phyloP scores from a whole-genome alignment of 2,888 invertebrate genomes.

The Drosophila falleni region DNA sequence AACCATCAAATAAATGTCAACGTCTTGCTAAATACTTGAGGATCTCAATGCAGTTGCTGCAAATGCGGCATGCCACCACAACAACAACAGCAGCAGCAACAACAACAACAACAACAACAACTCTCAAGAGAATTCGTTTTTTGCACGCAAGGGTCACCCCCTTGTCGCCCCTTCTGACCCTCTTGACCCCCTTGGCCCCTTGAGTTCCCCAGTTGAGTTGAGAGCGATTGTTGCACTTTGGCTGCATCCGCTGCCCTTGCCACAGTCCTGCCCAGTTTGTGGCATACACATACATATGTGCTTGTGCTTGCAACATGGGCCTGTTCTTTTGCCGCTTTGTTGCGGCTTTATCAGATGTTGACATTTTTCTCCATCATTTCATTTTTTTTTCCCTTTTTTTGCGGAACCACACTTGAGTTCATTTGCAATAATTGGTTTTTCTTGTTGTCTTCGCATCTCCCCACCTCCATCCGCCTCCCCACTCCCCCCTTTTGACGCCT shows the following conservation, averaged over 20 bases:
- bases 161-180: slow-evolving; percentile 24
- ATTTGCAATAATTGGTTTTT: slow-evolving; percentile 84
- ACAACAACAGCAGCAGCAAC: not conserved
- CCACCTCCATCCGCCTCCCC: not conserved
- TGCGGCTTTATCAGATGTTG: slow-evolving; percentile 79
- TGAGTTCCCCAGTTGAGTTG: slow-evolving; percentile 13
- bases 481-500: not conserved
- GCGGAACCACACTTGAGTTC: slow-evolving; percentile 84
- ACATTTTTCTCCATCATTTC: slow-evolving; percentile 60
- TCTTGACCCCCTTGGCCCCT: not conserved
- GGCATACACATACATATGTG: slow-evolving; percentile 8
- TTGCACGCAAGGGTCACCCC: slow-evolving; percentile 56
- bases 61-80: slow-evolving; percentile 42
- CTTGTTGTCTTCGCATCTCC: slow-evolving; percentile 70
- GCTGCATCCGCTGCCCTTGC: slow-evolving; percentile 62
- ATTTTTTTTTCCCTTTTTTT: slow-evolving; percentile 31
- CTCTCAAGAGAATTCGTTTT: slow-evolving; percentile 36
- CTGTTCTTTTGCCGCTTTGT: slow-evolving; percentile 23
- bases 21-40: slow-evolving; percentile 75
- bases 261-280: slow-evolving; percentile 22
- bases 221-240: slow-evolving; percentile 72
- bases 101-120: slow-evolving; percentile 1
- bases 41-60: slow-evolving; percentile 52
- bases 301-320: slow-evolving; percentile 27
- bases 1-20: slow-evolving; percentile 66